A percentile compares a stretch with the other conserved stretches of the same genome.
phyloP scores from a whole-genome alignment of 2,888 invertebrate species.

The Blomia tropicalis region DNA sequence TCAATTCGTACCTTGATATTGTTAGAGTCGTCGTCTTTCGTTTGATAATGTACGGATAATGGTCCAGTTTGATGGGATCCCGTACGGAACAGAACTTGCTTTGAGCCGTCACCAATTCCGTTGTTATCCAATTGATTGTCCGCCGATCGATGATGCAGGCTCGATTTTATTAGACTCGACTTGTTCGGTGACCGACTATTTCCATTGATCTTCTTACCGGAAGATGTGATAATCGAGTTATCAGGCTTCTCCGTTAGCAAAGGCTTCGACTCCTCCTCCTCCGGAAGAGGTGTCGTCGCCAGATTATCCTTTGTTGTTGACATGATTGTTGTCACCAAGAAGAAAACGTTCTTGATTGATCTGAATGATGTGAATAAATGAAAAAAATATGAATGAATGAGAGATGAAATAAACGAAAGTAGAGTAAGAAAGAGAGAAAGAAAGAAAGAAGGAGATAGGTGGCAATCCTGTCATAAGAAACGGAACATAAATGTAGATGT shows the following conservation, averaged over 20 bases:
- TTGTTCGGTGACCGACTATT: neutral
- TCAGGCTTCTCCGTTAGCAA: neutral
- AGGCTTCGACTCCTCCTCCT: conserved; percentile 6
- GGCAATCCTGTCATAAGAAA: neutral
- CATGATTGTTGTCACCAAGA: neutral
- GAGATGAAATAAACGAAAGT: neutral
- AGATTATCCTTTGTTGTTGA: neutral
- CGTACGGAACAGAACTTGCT: conserved; percentile 6
- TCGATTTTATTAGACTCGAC: neutral
- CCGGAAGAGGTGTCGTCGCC: neutral
- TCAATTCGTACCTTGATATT: neutral
- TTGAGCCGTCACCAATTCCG: neutral
- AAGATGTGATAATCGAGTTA: neutral
- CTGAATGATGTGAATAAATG: neutral
- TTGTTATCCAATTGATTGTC: neutral
- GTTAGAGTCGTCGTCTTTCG: neutral
- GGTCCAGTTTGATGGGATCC: neutral
- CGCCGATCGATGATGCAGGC: neutral
- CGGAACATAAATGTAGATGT: neutral
- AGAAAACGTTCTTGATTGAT: neutral
- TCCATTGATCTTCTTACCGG: neutral
- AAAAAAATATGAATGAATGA: neutral
- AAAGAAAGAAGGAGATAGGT: neutral
- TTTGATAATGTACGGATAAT: neutral
- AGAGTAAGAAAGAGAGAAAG: neutral